Percentiles rank a stretch among this genome's conserved stretches.
phyloP scores from a whole-genome alignment of 1,140 invertebrate species.

The Hirudo medicinalis region DNA sequence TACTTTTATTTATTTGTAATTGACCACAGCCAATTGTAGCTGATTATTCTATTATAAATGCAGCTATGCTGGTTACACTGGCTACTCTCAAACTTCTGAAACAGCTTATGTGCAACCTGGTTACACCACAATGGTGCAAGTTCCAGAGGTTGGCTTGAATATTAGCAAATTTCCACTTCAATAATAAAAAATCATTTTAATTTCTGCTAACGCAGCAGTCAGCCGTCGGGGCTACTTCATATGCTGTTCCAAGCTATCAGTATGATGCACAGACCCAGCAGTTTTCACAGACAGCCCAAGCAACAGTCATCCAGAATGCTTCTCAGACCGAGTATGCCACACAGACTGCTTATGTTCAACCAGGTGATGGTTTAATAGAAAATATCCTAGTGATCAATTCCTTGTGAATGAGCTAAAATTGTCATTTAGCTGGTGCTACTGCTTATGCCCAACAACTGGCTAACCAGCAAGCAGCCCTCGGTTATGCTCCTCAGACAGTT shows the following conservation, averaged over 20 bases:
- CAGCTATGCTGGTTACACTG: slow-evolving; percentile 3
- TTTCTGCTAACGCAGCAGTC: too few species aligned
- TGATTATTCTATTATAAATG: background rate
- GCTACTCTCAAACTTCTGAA: slow-evolving; percentile 1
- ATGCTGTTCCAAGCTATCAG: slow-evolving; percentile 3
- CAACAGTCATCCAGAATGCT: background rate
- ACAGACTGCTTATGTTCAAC: slow-evolving; percentile 1
- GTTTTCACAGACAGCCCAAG: background rate
- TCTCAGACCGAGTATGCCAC: background rate
- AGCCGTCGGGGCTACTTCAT: background rate
- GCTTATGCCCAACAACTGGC: slow-evolving; percentile 2
- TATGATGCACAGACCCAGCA: background rate
- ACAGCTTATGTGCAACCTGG: slow-evolving; percentile 9
- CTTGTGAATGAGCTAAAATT: background rate
- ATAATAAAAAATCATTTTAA: too few species aligned
- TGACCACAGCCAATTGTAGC: background rate
- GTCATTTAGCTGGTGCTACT: background rate
- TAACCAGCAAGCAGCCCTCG: background rate
- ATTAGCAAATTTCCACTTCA: too few species aligned
- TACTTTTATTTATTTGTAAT: background rate
- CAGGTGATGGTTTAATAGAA: background rate
- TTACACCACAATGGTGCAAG: slow-evolving; percentile 1
- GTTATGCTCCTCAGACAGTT: slow-evolving; percentile 6
- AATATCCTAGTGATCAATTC: background rate
- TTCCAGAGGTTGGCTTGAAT: slow-evolving; percentile 1